Evolutionary conservation across 2,888 invertebrate species (phyloP).

Genomic region (Ochlodes sylvanus): DNA sequence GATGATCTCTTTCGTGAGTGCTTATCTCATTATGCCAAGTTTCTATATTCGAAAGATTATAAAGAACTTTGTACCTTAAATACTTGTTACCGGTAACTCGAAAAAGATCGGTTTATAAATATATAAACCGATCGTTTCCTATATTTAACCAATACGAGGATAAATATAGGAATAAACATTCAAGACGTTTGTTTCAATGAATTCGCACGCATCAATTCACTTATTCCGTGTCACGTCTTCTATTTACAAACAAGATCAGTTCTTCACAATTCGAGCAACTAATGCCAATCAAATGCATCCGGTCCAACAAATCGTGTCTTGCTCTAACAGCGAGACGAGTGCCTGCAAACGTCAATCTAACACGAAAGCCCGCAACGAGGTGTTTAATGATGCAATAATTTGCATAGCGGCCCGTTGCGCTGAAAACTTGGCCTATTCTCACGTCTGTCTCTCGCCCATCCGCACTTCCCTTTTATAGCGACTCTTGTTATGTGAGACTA

Average conservation of each 20-base stretch:
- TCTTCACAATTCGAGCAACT: conserved; percentile 65
- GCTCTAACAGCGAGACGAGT: conserved; percentile 50
- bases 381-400: conserved; percentile 84
- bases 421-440: conserved; percentile 72
- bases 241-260: conserved; percentile 48
- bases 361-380: conserved; percentile 72
- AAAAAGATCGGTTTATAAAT: too few relatives aligned
- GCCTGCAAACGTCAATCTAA: conserved; percentile 69
- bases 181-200: conserved; percentile 10
- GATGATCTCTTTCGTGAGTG: background rate
- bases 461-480: conserved; percentile 66
- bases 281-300: conserved; percentile 78
- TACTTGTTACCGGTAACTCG: too few relatives aligned
- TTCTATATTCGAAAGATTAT: too few relatives aligned
- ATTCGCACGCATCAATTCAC: conserved; percentile 25
- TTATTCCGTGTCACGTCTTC: conserved; percentile 28
- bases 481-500: conserved; percentile 62
- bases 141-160: too few relatives aligned
- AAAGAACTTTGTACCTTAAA: too few relatives aligned
- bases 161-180: too few relatives aligned
- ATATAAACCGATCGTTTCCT: too few relatives aligned
- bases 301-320: conserved; percentile 64
- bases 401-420: conserved; percentile 75
- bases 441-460: conserved; percentile 67
- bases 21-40: too few relatives aligned